Base-by-base conservation (phyloP, 2,888 invertebrate genomes). In the Lithophane ornitopus region DNA sequence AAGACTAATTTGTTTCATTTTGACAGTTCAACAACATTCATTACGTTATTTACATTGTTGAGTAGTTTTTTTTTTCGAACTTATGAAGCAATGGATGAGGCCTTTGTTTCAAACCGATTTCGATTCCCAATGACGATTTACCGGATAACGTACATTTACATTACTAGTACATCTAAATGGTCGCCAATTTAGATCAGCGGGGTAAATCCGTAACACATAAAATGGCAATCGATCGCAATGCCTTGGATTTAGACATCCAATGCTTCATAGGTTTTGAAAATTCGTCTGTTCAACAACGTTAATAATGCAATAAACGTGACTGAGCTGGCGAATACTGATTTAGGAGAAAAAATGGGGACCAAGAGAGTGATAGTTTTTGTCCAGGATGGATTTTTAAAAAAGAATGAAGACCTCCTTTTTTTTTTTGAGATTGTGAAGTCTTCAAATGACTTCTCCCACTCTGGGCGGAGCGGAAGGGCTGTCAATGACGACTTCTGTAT, bases 391-490 rank as follows among this genome's bases (percentile, higher is more conserved):
- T 3, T 16, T 26, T n/a, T n/a, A n/a, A n/a, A n/a, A n/a, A 2
- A 2, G 0, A n/a, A 65, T 4, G 11, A 16, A 14, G 11, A 1
- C 3, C 3, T 22, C n/a, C n/a, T n/a, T n/a, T n/a, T n/a, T n/a
- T n/a, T n/a, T n/a, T n/a, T n/a, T n/a, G n/a, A n/a, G n/a, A n/a
- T n/a, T n/a, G n/a, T n/a, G n/a, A n/a, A n/a, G n/a, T n/a, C n/a
- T n/a, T n/a, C n/a, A n/a, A n/a, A n/a, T n/a, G n/a, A n/a, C n/a
- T n/a, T n/a, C n/a, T n/a, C n/a, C n/a, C n/a, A n/a, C n/a, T n/a
- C n/a, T n/a, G n/a, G n/a, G n/a, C n/a, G n/a, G n/a, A n/a, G n/a
- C n/a, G n/a, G n/a, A n/a, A n/a, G n/a, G n/a, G n/a, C n/a, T n/a
- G n/a, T n/a, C n/a, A n/a, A 65, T 4, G 11, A 16, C 9, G 11